A percentile compares a stretch with the other conserved stretches of the same genome.
Conservation (phyloP, 2,888 invertebrate genomes). For the Seira musarum region DNA sequence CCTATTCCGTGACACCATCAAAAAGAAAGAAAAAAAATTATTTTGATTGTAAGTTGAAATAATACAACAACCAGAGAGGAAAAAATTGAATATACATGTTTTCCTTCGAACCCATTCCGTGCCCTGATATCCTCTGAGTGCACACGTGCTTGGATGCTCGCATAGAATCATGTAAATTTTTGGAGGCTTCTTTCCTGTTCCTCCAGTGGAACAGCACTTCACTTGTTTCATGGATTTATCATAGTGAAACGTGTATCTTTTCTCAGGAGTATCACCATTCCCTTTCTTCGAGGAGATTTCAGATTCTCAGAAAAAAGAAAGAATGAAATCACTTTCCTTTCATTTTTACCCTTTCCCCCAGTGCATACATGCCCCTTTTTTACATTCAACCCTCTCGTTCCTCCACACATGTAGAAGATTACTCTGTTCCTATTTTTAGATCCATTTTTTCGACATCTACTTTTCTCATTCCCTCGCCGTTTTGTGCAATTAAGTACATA, state of each 20-base stretch:
- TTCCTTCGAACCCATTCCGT: slow-evolving; percentile 22
- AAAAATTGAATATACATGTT: slow-evolving; percentile 19
- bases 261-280: slow-evolving; percentile 8
- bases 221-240: slow-evolving; percentile 58
- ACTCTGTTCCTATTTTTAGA: neutral
- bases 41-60: neutral
- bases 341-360: slow-evolving; percentile 8
- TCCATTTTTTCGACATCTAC: too few species aligned
- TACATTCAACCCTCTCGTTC: too few species aligned
- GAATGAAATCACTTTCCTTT: slow-evolving; percentile 8
- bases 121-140: slow-evolving; percentile 45
- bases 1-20: neutral
- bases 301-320: neutral
- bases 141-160: slow-evolving; percentile 62
- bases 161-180: slow-evolving; percentile 61
- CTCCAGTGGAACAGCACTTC: slow-evolving; percentile 61
- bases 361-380: neutral
- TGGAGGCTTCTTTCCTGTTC: slow-evolving; percentile 58
- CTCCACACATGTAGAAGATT: neutral
- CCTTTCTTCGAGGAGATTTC: neutral
- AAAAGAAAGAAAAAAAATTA: neutral
- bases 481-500: neutral
- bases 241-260: slow-evolving; percentile 57
- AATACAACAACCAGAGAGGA: neutral
- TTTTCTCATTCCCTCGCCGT: neutral